Conservation (phyloP, 2,888 invertebrate species). For the Syrista parreyssii region DNA sequence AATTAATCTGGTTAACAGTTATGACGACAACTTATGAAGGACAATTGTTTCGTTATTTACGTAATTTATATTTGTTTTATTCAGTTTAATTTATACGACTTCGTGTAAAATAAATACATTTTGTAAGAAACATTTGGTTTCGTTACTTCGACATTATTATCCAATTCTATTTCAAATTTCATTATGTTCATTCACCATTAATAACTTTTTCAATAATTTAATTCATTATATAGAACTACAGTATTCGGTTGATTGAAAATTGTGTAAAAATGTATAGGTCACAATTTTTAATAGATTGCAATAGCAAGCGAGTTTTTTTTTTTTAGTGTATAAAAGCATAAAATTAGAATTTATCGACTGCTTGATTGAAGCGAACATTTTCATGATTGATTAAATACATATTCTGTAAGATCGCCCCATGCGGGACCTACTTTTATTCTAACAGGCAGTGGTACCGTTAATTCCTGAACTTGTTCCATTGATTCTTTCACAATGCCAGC, state of each 20-base stretch:
- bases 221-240: background rate
- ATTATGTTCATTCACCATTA: constrained; percentile 7
- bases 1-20: background rate
- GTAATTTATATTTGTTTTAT: background rate
- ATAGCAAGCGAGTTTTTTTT: background rate
- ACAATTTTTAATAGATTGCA: background rate
- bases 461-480: constrained; percentile 82
- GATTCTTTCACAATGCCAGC: constrained; percentile 75
- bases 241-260: background rate
- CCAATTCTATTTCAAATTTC: background rate
- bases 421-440: constrained; percentile 84
- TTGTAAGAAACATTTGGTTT: constrained; percentile 8
- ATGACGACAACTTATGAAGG: constrained; percentile 11
- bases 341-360: background rate
- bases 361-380: background rate
- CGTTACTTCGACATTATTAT: background rate
- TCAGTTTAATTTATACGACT: constrained; percentile 7
- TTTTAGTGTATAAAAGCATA: background rate
- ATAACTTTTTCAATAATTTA: constrained; percentile 10
- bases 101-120: constrained; percentile 19
- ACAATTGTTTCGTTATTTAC: constrained; percentile 1
- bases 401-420: constrained; percentile 75
- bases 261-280: background rate
- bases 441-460: constrained; percentile 87
- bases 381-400: background rate